A percentile compares a stretch with the other conserved stretches of the same genome.
These are phyloP conservation scores for Phengaris alcon DNA, from an alignment of 2,888 invertebrate species.

Conservation along the genomic window DNA sequence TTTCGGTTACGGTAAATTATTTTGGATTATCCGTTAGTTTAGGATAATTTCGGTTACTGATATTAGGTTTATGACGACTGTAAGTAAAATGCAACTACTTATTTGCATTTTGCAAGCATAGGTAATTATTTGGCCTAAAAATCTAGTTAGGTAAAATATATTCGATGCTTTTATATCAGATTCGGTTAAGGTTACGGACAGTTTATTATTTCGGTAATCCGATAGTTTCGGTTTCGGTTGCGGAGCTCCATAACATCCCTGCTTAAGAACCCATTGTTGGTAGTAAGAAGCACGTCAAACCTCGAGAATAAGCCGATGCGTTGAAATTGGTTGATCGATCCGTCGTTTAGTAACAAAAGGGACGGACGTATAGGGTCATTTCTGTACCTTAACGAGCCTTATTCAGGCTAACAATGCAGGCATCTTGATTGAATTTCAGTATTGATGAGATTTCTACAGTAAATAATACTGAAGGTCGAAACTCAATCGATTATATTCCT, in stretches of 20 bases:
- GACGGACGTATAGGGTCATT: slow-evolving; percentile 61
- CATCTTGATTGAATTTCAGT: slow-evolving; percentile 60
- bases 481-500: background rate
- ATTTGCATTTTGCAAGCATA: too few species aligned
- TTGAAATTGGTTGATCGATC: slow-evolving; percentile 70
- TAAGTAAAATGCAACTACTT: too few species aligned
- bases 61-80: too few species aligned
- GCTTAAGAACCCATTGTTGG: background rate
- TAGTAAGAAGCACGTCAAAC: slow-evolving; percentile 32
- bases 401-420: slow-evolving; percentile 67
- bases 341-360: slow-evolving; percentile 69
- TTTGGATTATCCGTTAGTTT: too few species aligned
- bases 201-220: too few species aligned
- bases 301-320: slow-evolving; percentile 49
- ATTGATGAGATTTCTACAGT: slow-evolving; percentile 29
- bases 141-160: too few species aligned
- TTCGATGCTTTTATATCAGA: too few species aligned
- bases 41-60: too few species aligned
- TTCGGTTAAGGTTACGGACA: too few species aligned
- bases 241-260: background rate
- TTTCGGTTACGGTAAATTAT: too few species aligned
- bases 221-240: too few species aligned
- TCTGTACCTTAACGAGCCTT: slow-evolving; percentile 66
- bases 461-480: background rate
- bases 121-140: too few species aligned